Evolutionary conservation across 2,113 vertebrate species (phyloP).

Genomic region (Typhlomys cinereus): DNA sequence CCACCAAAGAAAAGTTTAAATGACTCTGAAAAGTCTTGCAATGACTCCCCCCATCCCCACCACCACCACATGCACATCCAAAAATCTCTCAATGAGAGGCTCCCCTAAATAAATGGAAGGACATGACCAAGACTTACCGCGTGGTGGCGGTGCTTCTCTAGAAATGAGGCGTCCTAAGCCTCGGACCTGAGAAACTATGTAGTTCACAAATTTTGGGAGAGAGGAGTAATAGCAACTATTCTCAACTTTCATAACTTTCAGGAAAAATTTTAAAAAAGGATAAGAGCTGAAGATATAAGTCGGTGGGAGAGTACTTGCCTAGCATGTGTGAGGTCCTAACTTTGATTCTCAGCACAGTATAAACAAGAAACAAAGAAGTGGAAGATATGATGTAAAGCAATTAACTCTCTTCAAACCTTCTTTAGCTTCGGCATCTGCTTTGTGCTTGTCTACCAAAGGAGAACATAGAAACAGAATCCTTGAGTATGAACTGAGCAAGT

Average conservation of each 20-base stretch:
- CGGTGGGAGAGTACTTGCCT: background rate
- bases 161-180: background rate
- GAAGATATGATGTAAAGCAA: background rate
- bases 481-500: background rate
- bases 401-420: conserved; percentile 40
- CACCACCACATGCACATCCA: too few species aligned
- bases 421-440: conserved; percentile 19
- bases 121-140: conserved; percentile 22
- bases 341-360: background rate
- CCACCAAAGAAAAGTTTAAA: conserved; percentile 32
- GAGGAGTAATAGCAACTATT: background rate
- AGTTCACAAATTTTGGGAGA: background rate
- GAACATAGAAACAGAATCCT: conserved; percentile 43
- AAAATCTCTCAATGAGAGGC: background rate
- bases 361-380: background rate
- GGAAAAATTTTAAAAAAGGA: background rate
- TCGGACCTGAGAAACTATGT: background rate
- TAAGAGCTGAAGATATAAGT: background rate
- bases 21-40: conserved; percentile 30
- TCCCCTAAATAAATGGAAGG: background rate
- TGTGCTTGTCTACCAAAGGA: background rate
- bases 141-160: conserved; percentile 62
- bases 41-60: background rate
- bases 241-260: background rate
- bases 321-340: background rate